Evolutionary conservation across 2,113 vertebrate genomes (phyloP).

Genomic region (Myrmecophaga tridactyla): DNA sequence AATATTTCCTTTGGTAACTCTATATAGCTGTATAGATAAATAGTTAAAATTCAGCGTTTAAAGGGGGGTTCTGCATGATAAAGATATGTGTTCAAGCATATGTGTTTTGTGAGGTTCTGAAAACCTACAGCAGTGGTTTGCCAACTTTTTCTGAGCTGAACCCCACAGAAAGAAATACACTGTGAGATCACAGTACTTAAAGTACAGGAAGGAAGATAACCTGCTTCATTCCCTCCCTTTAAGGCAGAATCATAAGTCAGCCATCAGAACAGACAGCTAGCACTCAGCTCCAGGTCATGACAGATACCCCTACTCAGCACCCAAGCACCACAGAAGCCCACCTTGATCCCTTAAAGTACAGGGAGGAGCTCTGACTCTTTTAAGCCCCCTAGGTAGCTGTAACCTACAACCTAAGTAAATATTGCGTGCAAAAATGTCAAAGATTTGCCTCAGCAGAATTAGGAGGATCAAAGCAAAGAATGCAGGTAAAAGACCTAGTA

Average conservation of each 20-base stretch:
- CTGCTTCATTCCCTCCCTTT: neutral
- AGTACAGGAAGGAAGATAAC: neutral
- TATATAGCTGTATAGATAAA: neutral
- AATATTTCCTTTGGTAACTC: neutral
- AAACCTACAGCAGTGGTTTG: neutral
- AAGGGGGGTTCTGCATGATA: neutral
- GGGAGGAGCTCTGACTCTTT: neutral
- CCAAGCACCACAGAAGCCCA: neutral
- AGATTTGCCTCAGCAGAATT: neutral
- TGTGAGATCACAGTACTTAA: neutral
- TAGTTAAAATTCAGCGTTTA: neutral
- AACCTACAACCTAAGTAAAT: too few species aligned
- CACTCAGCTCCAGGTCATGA: neutral
- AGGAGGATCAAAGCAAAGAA: conserved; percentile 3
- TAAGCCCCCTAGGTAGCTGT: too few species aligned
- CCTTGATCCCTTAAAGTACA: neutral
- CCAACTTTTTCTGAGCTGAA: neutral
- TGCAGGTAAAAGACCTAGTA: neutral
- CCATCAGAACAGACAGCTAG: neutral
- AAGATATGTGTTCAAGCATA: neutral
- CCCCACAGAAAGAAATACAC: neutral
- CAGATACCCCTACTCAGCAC: neutral
- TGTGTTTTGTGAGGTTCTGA: neutral
- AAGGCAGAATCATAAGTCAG: neutral
- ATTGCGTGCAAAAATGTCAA: too few species aligned